Conservation (phyloP, 2,797 vertebrate species). For the Alexandromys oeconomus region DNA sequence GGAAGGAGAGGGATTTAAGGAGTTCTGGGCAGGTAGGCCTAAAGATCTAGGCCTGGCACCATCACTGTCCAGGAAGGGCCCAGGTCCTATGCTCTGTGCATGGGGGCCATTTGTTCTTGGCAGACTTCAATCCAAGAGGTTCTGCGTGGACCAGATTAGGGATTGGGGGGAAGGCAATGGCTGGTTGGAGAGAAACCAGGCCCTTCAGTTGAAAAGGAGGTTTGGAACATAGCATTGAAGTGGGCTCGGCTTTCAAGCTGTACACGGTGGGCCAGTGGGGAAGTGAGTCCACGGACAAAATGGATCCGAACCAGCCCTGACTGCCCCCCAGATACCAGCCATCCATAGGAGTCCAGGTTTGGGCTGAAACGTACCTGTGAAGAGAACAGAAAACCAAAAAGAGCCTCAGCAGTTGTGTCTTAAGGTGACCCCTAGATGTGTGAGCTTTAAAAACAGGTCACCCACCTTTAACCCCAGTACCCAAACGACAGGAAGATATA, state of each 20-base stretch:
- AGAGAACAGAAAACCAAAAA: slow-evolving; percentile 36
- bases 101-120: slow-evolving; percentile 71
- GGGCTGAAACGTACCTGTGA: slow-evolving; percentile 95
- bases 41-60: slow-evolving; percentile 73
- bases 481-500: neutral
- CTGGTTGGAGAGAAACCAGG: slow-evolving; percentile 66
- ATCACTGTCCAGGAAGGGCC: slow-evolving; percentile 75
- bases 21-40: slow-evolving; percentile 76
- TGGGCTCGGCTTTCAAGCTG: slow-evolving; percentile 87
- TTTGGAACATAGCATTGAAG: slow-evolving; percentile 87
- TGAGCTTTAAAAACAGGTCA: neutral
- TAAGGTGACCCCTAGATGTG: neutral
- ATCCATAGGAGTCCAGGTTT: slow-evolving; percentile 93
- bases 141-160: slow-evolving; percentile 69
- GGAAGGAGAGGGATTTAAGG: slow-evolving; percentile 73
- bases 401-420: slow-evolving; percentile 4
- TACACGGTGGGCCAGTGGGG: slow-evolving; percentile 85
- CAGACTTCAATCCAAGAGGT: slow-evolving; percentile 71
- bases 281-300: slow-evolving; percentile 90
- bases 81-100: slow-evolving; percentile 73
- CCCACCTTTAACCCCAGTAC: neutral
- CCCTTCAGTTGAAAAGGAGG: slow-evolving; percentile 47
- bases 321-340: slow-evolving; percentile 94
- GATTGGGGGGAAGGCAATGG: slow-evolving; percentile 76
- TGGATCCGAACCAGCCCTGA: slow-evolving; percentile 93